phyloP scores from a whole-genome alignment of 2,113 vertebrate genomes.

The Rhinolophus ferrumequinum region DNA sequence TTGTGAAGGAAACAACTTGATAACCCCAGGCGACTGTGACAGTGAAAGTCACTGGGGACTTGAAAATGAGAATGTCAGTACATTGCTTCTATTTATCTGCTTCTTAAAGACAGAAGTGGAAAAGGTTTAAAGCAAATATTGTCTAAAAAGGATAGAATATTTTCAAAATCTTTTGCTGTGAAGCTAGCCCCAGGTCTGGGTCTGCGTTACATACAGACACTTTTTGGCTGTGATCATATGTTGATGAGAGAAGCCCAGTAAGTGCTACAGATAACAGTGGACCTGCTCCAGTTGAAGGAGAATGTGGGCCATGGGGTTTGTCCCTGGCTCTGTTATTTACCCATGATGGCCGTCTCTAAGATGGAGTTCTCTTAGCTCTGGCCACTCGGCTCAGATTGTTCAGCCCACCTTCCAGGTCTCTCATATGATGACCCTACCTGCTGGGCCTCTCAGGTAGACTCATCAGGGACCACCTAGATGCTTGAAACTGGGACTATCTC shows the following conservation, averaged over 20 bases:
- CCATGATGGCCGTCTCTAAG: background rate
- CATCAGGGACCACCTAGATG: background rate
- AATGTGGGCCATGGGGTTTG: background rate
- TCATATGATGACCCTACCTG: background rate
- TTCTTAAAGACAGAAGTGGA: constrained; percentile 62
- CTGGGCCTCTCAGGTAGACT: background rate
- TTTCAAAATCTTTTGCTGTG: constrained; percentile 57
- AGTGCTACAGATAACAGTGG: background rate
- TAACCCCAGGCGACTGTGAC: constrained; percentile 56
- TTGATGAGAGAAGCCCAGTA: background rate
- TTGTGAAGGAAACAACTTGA: constrained; percentile 57
- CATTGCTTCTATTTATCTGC: constrained; percentile 57
- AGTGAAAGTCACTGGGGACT: constrained; percentile 53
- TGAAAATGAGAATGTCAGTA: constrained; percentile 76
- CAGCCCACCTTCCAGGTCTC: background rate
- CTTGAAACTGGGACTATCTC: background rate
- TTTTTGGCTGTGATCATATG: background rate
- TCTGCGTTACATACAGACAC: background rate
- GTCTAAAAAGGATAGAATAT: constrained; percentile 45
- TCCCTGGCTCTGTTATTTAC: background rate
- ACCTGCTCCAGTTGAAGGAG: background rate
- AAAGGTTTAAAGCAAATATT: constrained; percentile 67
- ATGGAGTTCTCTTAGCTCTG: background rate
- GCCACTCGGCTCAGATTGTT: background rate
- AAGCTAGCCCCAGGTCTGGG: background rate